Conservation (phyloP, 2,888 invertebrate species). For the Cataglyphis cursor region DNA sequence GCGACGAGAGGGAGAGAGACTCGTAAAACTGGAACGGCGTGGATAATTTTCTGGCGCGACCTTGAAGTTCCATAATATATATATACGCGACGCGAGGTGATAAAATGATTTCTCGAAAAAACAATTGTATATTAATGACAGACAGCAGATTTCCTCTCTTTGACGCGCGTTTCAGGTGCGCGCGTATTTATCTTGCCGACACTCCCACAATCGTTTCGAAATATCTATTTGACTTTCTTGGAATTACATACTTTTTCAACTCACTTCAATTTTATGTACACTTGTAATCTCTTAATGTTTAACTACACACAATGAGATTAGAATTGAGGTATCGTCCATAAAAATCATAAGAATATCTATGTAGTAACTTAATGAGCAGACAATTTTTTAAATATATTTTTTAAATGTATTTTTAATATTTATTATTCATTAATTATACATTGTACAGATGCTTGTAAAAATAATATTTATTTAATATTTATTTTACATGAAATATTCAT, state of each 20-base stretch:
- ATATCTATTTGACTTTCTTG: background rate
- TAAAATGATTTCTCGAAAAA: constrained; percentile 13
- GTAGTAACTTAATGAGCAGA: too few relatives aligned
- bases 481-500: too few relatives aligned
- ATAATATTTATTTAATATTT: too few relatives aligned
- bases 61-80: constrained; percentile 35
- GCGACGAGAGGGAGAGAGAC: background rate
- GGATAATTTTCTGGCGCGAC: constrained; percentile 47
- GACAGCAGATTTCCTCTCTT: background rate
- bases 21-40: constrained; percentile 49
- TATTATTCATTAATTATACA: too few relatives aligned
- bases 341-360: background rate
- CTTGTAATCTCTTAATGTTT: background rate
- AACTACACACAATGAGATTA: background rate
- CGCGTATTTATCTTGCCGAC: background rate
- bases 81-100: background rate
- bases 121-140: constrained; percentile 13
- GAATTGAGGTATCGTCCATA: background rate
- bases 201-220: background rate
- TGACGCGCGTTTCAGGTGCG: background rate
- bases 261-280: background rate
- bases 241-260: background rate
- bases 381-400: too few relatives aligned
- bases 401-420: too few relatives aligned
- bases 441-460: too few relatives aligned